Evolutionary conservation across 2,888 invertebrate genomes (phyloP), one percentile per base, ranked within the genome.

Genomic region (Thecophora atra): DNA sequence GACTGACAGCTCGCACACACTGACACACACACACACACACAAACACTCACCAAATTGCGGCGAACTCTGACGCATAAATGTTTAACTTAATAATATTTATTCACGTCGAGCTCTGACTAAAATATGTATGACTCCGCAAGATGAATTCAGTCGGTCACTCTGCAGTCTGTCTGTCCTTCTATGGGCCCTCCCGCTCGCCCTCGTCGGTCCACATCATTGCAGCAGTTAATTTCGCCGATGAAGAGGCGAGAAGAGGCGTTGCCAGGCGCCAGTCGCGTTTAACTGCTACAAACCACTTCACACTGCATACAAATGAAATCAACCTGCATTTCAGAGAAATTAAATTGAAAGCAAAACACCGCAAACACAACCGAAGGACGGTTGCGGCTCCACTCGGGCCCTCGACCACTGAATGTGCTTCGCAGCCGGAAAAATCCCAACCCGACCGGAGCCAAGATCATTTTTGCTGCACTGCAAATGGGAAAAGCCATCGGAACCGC

Each of bases 31-130:
- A 15, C 60, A 62, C 62, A 69, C 30, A 52, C 26, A 30, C 62
- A 30, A 17, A 52, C 62, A 63, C n/a, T n/a, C 26, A 19, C 30
- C 64, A 64, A 13, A 28, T 28, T 51, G 54, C 54, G 30, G 62
- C 51, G 26, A 44, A 19, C 60, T 69, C 47, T 62, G 21, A 60
- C 51, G 28, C 69, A 62, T 62, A 69, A 62, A 24, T 69, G 51
- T 51, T 69, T 70, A 70, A 62, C 52, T 62, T 70, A 70, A 70
- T 70, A 62, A 63, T 63, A 63, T 63, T 62, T 63, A 63, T 62
- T 37, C 26, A 52, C 62, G 63, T 62, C 63, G 62, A 62, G 70
- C 63, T 70, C 24, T 70, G 52, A 62, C 51, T 70, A 63, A 70
- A 70, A 62, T 52, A 63, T 17, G 58, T 26, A 66, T 21, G 47